These are phyloP conservation scores for Actinia equina DNA, from an alignment of 64 coral and sea anemone genomes.

Conservation along the genomic window DNA sequence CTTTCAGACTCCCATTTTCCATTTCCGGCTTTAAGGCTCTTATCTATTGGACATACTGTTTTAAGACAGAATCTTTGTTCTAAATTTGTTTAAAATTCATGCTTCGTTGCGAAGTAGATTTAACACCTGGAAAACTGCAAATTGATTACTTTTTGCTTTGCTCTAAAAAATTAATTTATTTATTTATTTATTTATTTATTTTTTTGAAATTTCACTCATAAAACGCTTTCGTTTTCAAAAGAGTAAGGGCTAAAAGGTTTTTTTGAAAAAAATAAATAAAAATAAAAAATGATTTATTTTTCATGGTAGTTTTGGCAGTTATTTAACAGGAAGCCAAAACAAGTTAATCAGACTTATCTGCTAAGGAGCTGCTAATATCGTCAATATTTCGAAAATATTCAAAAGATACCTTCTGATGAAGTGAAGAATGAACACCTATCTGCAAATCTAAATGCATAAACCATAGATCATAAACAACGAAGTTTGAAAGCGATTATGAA, in stretches of 20 bases:
- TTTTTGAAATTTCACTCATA: too few species aligned
- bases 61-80: neutral
- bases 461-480: neutral
- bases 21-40: too few species aligned
- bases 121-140: neutral
- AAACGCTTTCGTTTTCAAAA: neutral
- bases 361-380: neutral
- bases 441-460: neutral
- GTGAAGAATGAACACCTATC: neutral
- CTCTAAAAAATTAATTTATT: neutral
- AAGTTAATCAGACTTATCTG: neutral
- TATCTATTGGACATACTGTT: neutral
- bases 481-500: too few species aligned
- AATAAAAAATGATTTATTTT: too few species aligned
- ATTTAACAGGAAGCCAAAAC: neutral
- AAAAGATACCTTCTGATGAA: neutral
- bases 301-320: neutral
- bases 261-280: too few species aligned
- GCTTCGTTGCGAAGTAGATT: too few species aligned
- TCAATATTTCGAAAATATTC: constrained; percentile 1
- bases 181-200: neutral
- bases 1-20: neutral
- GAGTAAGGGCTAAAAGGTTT: neutral
- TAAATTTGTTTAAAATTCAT: neutral
- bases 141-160: neutral